A percentile compares a stretch with the other conserved stretches of the same genome.
Conservation (phyloP, 2,797 vertebrate species). For the Micrastur ruficollis region DNA sequence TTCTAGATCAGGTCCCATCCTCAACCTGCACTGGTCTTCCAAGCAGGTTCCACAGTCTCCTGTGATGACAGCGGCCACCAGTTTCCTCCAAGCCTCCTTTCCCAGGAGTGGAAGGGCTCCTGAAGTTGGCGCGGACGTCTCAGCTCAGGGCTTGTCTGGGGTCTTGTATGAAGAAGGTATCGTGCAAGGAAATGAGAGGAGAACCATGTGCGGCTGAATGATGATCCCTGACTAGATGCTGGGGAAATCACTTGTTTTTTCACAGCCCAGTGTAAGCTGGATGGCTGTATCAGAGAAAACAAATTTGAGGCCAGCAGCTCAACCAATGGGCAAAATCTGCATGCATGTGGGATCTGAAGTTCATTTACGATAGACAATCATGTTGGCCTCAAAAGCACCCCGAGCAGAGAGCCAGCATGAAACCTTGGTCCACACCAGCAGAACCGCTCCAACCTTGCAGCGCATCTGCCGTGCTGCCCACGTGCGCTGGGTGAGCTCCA, state of each 20-base stretch:
- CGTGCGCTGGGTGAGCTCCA: accelerated
- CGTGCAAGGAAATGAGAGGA: background rate
- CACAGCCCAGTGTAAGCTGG: background rate
- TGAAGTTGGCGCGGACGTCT: accelerated
- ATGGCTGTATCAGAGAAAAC: background rate
- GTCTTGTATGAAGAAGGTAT: background rate
- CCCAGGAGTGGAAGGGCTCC: background rate
- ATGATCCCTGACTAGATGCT: background rate
- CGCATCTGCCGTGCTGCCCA: background rate
- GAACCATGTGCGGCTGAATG: accelerated
- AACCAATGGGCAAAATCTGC: background rate
- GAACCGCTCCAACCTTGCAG: background rate
- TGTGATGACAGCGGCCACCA: accelerated
- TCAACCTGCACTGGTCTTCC: background rate
- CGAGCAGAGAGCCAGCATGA: accelerated
- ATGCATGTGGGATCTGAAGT: background rate
- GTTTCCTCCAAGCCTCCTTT: background rate
- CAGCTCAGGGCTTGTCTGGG: background rate
- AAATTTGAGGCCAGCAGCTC: background rate
- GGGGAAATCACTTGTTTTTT: background rate
- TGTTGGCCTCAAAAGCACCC: background rate
- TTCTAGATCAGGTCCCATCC: background rate
- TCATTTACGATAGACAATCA: accelerated
- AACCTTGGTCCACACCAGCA: background rate
- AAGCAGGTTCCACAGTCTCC: background rate